Conservation (phyloP, 1,140 invertebrate genomes). For the Neodiprion fabricii region DNA sequence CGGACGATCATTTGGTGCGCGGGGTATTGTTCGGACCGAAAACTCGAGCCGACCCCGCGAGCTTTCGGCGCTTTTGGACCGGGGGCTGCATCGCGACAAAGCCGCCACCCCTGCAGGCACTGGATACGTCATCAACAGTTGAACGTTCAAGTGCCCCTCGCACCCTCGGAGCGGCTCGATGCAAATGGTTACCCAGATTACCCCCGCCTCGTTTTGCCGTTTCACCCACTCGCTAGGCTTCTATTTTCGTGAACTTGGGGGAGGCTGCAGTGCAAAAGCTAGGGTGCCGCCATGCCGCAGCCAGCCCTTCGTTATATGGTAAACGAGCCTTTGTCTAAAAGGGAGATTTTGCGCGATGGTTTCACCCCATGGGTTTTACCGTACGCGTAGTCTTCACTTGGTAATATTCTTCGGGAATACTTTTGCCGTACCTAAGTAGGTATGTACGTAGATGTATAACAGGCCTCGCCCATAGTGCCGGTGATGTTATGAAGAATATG, state of each 20-base stretch:
- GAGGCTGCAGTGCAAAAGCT: background rate
- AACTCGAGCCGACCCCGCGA: too few relatives aligned
- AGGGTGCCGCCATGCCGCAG: background rate
- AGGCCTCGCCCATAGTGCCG: too few relatives aligned
- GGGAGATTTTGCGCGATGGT: too few relatives aligned
- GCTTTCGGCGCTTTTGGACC: too few relatives aligned
- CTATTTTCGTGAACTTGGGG: background rate
- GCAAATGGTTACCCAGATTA: slow-evolving; percentile 5
- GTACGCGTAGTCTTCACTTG: too few relatives aligned
- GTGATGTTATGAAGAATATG: too few relatives aligned
- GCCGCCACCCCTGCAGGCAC: background rate
- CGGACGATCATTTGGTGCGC: too few relatives aligned
- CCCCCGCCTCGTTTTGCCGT: background rate
- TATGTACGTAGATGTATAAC: too few relatives aligned
- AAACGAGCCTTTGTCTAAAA: background rate
- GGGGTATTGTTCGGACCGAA: too few relatives aligned
- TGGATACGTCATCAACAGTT: slow-evolving; percentile 2
- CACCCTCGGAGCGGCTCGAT: background rate
- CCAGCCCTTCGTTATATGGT: background rate
- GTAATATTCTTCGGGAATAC: too few relatives aligned
- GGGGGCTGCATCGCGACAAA: background rate
- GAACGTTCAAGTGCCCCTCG: background rate
- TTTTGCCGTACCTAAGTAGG: too few relatives aligned
- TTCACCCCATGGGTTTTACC: too few relatives aligned
- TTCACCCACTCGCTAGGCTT: background rate